Conservation (phyloP, 2,888 invertebrate species). For the Stomorhina lunata region DNA sequence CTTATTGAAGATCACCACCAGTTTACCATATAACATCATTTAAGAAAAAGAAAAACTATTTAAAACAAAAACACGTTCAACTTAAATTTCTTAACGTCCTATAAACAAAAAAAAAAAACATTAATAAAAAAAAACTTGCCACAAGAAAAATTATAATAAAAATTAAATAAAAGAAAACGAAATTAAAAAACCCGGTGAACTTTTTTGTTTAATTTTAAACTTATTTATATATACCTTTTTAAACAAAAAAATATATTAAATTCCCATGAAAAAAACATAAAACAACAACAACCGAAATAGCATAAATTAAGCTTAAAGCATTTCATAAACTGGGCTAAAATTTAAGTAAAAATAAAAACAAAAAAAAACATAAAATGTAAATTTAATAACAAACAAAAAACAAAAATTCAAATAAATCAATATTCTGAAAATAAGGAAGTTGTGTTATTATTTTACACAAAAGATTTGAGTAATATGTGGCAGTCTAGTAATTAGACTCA, state of each 20-base stretch:
- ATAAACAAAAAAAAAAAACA: conserved; percentile 44
- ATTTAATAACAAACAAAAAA: conserved; percentile 56
- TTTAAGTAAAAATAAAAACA: conserved; percentile 65
- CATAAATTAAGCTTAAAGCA: conserved; percentile 67
- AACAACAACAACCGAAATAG: conserved; percentile 61
- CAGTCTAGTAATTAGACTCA: too few relatives aligned
- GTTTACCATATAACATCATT: conserved; percentile 53
- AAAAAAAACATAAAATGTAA: conserved; percentile 58
- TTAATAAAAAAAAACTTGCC: conserved; percentile 50
- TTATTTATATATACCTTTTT: conserved; percentile 56
- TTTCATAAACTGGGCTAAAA: conserved; percentile 69
- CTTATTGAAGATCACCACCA: conserved; percentile 51
- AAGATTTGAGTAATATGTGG: neutral
- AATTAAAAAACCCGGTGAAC: conserved; percentile 49
- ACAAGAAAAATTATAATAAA: conserved; percentile 56
- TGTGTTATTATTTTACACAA: conserved; percentile 7
- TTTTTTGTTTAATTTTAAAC: conserved; percentile 50
- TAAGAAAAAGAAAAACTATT: conserved; percentile 42
- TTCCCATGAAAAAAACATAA: conserved; percentile 45
- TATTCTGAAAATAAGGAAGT: conserved; percentile 57
- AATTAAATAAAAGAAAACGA: conserved; percentile 33
- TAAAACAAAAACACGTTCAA: conserved; percentile 51
- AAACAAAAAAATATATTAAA: conserved; percentile 48
- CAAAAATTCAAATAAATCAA: conserved; percentile 62
- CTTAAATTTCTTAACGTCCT: conserved; percentile 64